Evolutionary conservation across 30 jellyfish, hydroid and myxozoan genomes (phyloP).

Genomic region (Hydractinia symbiolongicarpus): DNA sequence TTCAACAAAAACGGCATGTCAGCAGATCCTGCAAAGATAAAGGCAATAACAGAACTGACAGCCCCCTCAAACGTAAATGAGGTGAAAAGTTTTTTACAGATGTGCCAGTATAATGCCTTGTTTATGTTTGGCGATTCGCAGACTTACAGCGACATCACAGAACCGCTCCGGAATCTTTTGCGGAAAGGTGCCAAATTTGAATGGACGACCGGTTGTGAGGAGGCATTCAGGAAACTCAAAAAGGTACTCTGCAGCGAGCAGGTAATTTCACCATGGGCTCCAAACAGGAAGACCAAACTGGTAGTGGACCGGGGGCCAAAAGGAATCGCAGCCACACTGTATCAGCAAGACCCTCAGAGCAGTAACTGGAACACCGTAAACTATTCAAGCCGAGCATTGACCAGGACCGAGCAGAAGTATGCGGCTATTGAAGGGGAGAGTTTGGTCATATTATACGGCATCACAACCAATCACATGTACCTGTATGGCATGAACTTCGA

Average conservation of each 20-base stretch:
- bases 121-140: conserved; percentile 19
- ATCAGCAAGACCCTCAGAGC: conserved; percentile 25
- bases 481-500: conserved; percentile 22
- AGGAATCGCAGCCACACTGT: conserved; percentile 37
- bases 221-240: conserved; percentile 14
- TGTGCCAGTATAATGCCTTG: conserved; percentile 37
- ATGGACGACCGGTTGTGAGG: conserved; percentile 24
- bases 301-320: conserved; percentile 36
- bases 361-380: conserved; percentile 28
- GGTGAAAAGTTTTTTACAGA: conserved; percentile 18
- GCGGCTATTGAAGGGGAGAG: conserved; percentile 34
- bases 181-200: conserved; percentile 23
- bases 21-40: conserved; percentile 33
- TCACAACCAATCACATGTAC: conserved; percentile 26
- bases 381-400: conserved; percentile 12
- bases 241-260: conserved; percentile 25
- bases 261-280: conserved; percentile 38
- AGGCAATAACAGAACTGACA: conserved; percentile 12
- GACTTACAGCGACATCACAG: conserved; percentile 25
- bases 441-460: conserved; percentile 20
- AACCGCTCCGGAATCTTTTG: conserved; percentile 34
- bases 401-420: conserved; percentile 30
- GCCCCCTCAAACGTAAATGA: conserved; percentile 18
- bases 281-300: conserved; percentile 18
- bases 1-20: conserved; percentile 31